phyloP scores from a whole-genome alignment of 2,113 vertebrate genomes.

The Xiphorhynchus elegans region DNA sequence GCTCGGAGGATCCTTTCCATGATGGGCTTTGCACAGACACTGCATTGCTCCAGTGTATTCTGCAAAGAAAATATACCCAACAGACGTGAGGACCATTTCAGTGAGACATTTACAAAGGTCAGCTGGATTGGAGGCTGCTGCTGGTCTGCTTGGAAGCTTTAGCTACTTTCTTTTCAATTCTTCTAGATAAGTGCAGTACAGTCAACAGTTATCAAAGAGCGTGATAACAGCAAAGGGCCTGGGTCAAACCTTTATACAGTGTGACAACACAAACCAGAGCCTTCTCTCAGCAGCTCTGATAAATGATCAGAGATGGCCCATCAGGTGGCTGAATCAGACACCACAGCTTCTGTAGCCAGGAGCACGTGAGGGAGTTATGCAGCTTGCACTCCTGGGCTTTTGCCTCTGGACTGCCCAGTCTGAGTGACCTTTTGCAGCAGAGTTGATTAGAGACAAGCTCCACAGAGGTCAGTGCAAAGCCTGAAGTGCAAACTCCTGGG shows the following conservation, averaged over 20 bases:
- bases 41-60: slow-evolving; percentile 97
- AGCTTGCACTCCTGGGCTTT: not conserved
- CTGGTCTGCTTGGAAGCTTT: not conserved
- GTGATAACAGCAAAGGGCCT: not conserved
- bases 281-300: not conserved
- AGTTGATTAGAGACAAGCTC: not conserved
- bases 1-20: slow-evolving; percentile 97
- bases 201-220: not conserved
- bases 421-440: not conserved
- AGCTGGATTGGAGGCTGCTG: not conserved
- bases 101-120: not conserved
- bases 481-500: not conserved
- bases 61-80: slow-evolving; percentile 60
- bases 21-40: slow-evolving; percentile 92
- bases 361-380: not conserved
- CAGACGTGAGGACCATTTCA: not conserved
- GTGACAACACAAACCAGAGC: not conserved
- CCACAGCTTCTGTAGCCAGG: not conserved
- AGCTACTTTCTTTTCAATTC: not conserved
- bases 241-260: not conserved
- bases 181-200: not conserved
- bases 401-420: not conserved
- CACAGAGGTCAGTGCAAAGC: not conserved
- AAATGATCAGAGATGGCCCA: not conserved
- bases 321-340: not conserved